A percentile compares a stretch with the other conserved stretches of the same genome.
Evolutionary conservation across 2,113 vertebrate species (phyloP).

Genomic region (Melospiza georgiana): DNA sequence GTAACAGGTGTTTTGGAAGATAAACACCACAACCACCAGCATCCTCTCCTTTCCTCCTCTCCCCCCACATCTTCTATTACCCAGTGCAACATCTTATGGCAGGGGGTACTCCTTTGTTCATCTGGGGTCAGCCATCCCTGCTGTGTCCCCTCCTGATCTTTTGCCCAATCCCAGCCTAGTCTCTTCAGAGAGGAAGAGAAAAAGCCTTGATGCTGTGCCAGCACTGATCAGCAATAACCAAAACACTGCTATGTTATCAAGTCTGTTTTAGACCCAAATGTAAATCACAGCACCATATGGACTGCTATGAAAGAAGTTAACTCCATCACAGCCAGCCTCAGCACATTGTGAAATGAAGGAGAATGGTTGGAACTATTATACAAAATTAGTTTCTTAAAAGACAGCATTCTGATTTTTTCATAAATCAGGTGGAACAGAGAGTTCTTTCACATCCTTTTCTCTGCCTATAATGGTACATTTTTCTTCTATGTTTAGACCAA

Average conservation of each 20-base stretch:
- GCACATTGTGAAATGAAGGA: not conserved
- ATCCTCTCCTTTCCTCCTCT: not conserved
- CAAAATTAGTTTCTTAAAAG: not conserved
- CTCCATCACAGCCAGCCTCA: not conserved
- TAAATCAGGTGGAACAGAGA: not conserved
- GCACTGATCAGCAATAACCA: not conserved
- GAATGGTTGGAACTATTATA: not conserved
- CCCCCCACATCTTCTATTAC: not conserved
- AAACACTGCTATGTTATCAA: not conserved
- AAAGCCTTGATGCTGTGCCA: not conserved
- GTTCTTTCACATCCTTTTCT: not conserved
- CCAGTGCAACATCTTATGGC: rapidly evolving
- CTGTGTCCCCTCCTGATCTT: not conserved
- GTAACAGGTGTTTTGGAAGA: not conserved
- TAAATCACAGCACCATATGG: conserved; percentile 35
- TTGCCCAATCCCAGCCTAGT: not conserved
- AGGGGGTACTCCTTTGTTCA: not conserved
- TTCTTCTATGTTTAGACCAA: not conserved
- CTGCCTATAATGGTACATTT: not conserved
- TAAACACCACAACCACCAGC: not conserved
- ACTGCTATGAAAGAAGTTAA: conserved; percentile 18
- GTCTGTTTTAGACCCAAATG: conserved; percentile 14
- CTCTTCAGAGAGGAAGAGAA: not conserved
- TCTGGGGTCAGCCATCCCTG: not conserved
- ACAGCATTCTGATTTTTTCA: not conserved